Conservation (phyloP, 1,140 invertebrate species). For the Diorhabda carinulata region DNA sequence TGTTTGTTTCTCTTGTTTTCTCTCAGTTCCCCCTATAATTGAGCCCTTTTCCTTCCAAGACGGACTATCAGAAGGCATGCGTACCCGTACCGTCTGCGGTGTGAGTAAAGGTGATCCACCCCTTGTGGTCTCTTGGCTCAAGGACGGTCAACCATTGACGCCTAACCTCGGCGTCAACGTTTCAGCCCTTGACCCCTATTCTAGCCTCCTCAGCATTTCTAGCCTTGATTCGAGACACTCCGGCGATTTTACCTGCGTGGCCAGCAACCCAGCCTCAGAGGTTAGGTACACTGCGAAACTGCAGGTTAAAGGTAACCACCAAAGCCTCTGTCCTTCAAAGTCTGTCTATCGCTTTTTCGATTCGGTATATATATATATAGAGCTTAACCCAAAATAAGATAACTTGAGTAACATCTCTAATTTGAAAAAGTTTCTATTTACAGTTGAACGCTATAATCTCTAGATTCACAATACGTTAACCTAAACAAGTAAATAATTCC, state of each 20-base stretch:
- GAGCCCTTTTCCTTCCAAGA: constrained; percentile 80
- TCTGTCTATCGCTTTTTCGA: neutral
- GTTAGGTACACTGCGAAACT: constrained; percentile 76
- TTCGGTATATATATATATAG: too few species aligned
- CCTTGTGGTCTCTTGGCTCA: constrained; percentile 71
- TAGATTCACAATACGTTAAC: too few species aligned
- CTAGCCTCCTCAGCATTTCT: constrained; percentile 73
- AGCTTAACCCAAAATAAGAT: too few species aligned
- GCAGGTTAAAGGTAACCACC: constrained; percentile 71
- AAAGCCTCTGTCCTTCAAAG: constrained; percentile 9
- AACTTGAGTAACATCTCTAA: too few species aligned
- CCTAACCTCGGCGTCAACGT: constrained; percentile 62
- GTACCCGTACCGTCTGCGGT: constrained; percentile 79
- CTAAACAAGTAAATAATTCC: too few species aligned
- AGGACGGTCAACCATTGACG: constrained; percentile 66
- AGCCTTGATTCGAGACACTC: constrained; percentile 69
- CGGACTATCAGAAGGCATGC: constrained; percentile 77
- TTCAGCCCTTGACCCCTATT: constrained; percentile 69
- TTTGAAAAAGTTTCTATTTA: too few species aligned
- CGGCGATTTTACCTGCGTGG: constrained; percentile 78
- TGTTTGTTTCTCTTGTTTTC: constrained; percentile 61
- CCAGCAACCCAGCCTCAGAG: constrained; percentile 72
- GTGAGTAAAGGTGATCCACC: constrained; percentile 77
- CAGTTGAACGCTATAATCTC: too few species aligned
- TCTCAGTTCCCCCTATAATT: constrained; percentile 80